Evolutionary conservation across 2,113 vertebrate genomes (phyloP).

Genomic region (Psammodynastes pulverulentus): DNA sequence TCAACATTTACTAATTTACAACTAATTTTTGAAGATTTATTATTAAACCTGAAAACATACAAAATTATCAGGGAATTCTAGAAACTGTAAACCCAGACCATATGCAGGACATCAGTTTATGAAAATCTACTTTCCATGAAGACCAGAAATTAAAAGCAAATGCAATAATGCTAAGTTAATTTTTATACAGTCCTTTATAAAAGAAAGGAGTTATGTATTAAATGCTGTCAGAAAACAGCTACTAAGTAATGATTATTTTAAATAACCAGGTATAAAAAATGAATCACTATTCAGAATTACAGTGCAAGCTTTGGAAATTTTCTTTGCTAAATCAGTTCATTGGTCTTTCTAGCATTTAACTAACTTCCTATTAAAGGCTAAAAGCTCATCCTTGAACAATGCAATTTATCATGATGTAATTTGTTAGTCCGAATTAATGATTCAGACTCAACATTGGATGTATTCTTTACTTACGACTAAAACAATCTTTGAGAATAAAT

Average conservation of each 20-base stretch:
- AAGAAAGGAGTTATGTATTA: neutral
- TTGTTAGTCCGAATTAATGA: neutral
- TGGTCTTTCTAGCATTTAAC: neutral
- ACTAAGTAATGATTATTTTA: neutral
- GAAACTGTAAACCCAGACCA: neutral
- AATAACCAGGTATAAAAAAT: neutral
- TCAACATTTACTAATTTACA: neutral
- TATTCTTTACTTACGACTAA: neutral
- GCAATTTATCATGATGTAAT: neutral
- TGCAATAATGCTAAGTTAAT: neutral
- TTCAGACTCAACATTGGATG: neutral
- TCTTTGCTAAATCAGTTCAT: neutral
- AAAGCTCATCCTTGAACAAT: neutral
- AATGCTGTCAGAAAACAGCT: neutral
- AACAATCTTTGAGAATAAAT: neutral
- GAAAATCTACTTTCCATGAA: neutral
- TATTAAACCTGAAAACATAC: neutral
- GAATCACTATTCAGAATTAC: neutral
- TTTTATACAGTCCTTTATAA: neutral
- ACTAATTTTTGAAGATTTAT: neutral
- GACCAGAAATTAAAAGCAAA: neutral
- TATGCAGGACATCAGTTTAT: neutral
- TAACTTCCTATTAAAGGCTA: neutral
- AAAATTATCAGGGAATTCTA: neutral
- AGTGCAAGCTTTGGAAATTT: neutral